These are phyloP conservation scores for Nyctibius bracteatus DNA, from an alignment of 2,113 vertebrate species.

Conservation along the genomic window DNA sequence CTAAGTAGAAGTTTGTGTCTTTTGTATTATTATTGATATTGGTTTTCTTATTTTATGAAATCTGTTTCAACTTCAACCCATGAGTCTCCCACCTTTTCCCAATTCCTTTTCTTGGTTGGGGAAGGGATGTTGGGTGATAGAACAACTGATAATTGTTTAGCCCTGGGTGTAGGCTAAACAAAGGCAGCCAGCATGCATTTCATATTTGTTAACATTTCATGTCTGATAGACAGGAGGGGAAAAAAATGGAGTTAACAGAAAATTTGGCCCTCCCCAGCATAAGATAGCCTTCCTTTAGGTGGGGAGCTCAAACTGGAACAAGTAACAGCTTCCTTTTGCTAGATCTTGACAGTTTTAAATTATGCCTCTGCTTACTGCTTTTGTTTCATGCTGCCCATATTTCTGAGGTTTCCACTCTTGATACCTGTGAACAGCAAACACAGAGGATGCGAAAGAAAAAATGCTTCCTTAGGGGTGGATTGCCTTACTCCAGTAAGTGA, in stretches of 20 bases:
- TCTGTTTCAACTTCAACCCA: too few relatives aligned
- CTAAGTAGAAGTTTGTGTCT: too few relatives aligned
- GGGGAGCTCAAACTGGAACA: not conserved
- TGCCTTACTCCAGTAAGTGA: not conserved
- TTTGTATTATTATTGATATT: too few relatives aligned
- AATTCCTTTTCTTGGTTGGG: too few relatives aligned
- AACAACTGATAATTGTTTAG: too few relatives aligned
- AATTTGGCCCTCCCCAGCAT: not conserved
- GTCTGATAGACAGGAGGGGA: not conserved
- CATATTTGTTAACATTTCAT: not conserved
- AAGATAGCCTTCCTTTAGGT: not conserved
- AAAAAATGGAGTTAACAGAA: not conserved
- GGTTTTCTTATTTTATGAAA: too few relatives aligned
- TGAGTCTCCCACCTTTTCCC: too few relatives aligned
- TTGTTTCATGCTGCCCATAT: not conserved
- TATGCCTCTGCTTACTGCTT: not conserved
- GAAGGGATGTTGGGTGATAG: too few relatives aligned
- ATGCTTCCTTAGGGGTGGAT: not conserved
- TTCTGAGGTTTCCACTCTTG: not conserved
- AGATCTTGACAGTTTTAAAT: not conserved
- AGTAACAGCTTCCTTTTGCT: not conserved
- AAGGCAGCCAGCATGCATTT: not conserved
- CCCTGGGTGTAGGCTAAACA: too few relatives aligned
- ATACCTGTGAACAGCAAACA: not conserved
- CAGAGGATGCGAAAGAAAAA: not conserved